Conservation (phyloP, 53 echinoderm and acorn worm species). For the Luidia sarsii region DNA sequence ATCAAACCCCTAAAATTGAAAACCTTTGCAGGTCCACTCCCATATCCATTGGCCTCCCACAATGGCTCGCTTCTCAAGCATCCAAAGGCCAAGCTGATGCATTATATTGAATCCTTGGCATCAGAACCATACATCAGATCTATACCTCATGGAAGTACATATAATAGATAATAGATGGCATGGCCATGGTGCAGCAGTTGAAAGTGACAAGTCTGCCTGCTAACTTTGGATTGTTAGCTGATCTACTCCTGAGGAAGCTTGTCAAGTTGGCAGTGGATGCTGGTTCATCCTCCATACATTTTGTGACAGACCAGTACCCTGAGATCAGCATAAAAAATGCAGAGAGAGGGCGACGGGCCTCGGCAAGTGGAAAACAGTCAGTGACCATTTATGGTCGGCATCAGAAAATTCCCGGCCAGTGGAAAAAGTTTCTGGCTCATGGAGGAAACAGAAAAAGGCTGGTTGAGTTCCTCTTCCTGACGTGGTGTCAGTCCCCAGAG, state of each 20-base stretch:
- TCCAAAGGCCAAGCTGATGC: conserved; percentile 51
- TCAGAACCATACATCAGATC: conserved; percentile 9
- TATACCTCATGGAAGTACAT: conserved; percentile 23
- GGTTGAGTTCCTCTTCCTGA: conserved; percentile 26
- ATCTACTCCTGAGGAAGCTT: conserved; percentile 23
- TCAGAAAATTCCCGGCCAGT: conserved; percentile 35
- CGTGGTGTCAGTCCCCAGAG: conserved; percentile 18
- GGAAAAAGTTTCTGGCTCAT: conserved; percentile 56
- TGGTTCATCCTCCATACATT: conserved; percentile 21
- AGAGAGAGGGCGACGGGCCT: conserved; percentile 42
- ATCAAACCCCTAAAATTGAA: conserved; percentile 52
- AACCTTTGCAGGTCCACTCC: conserved; percentile 61
- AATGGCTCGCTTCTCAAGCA: conserved; percentile 44
- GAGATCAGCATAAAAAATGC: conserved; percentile 54
- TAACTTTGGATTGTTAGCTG: conserved; percentile 39
- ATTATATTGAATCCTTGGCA: conserved; percentile 39
- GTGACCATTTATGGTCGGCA: conserved; percentile 8
- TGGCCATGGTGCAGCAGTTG: conserved; percentile 65
- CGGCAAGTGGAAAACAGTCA: conserved; percentile 6
- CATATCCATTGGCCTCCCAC: conserved; percentile 30
- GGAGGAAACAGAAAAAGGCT: conserved; percentile 38
- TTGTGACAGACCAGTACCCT: conserved; percentile 66
- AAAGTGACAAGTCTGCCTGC: conserved; percentile 31
- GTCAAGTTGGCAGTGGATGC: conserved; percentile 5
- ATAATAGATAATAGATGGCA: conserved; percentile 63